Base-by-base conservation (phyloP, 2,113 vertebrate genomes). In the Actenoides lindsayi region DNA sequence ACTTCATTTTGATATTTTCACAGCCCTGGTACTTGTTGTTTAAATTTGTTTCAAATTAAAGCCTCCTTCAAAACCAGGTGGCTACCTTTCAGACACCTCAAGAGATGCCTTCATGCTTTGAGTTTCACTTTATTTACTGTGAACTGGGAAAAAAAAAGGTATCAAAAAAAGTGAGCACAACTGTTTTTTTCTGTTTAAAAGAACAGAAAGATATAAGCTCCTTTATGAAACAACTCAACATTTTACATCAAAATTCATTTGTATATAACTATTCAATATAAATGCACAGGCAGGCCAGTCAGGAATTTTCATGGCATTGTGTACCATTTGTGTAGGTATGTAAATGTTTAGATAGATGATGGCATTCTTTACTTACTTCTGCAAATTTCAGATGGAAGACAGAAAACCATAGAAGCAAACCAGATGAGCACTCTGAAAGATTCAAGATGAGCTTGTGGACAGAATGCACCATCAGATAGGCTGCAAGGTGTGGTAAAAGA, bases 1-100 rank as follows among this genome's bases (percentile, higher is more conserved):
- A 87, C 57, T 89, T 87, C 21, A 54, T 87, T 92, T 65, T 87
- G 53, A 65, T 93, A 87, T 75, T 84, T 94, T 89, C 46, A 64
- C 62, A 74, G 57, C 27, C 4, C 0, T 50, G 13, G 24, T 48
- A 41, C 44, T 73, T 65, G 44, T 63, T 84, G 30, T 80, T 93
- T 92, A 67, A 42, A 25, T 90, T 90, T 81, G 10, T 79, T 92
- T 65, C 60, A 41, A 28, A 19, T 50, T 84, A 17, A 87, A 56
- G 64, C 25, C 19, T 74, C 48, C 76, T 91, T 71, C 68, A 83
- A 35, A 90, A 41, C 28, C 42, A 77, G 69, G 33, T 60, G 13
- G 19, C 80, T 90, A 51, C 27, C 6, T 90, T 86, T 51, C 44
- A 86, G 64, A 57, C 16, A 84, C n/a, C n/a, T 81, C 56, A 83